These are phyloP conservation scores for Denticeps clupeoides DNA, from an alignment of 2,797 vertebrate genomes.

Conservation along the genomic window DNA sequence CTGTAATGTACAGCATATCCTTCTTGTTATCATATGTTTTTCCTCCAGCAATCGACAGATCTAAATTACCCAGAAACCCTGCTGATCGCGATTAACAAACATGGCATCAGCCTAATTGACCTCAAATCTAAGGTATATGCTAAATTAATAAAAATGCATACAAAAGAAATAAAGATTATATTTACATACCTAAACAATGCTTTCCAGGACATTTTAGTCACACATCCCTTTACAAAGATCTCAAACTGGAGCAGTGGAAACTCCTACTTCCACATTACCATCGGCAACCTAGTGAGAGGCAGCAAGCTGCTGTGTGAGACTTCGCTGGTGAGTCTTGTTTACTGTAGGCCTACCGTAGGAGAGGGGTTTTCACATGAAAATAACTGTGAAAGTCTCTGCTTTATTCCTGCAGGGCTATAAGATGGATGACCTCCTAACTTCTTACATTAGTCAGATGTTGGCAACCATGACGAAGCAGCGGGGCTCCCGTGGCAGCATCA, in stretches of 20 bases:
- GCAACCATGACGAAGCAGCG: too few species aligned
- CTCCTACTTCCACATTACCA: slow-evolving; percentile 75
- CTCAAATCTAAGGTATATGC: slow-evolving; percentile 74
- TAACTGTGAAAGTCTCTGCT: not conserved
- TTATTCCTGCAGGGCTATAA: slow-evolving; percentile 62
- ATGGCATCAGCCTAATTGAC: slow-evolving; percentile 76
- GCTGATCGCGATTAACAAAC: slow-evolving; percentile 77
- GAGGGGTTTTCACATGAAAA: not conserved
- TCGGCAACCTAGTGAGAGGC: slow-evolving; percentile 66
- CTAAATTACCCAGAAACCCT: slow-evolving; percentile 67
- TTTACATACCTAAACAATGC: not conserved
- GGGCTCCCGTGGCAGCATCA: too few species aligned
- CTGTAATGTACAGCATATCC: too few species aligned
- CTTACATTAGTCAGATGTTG: too few species aligned
- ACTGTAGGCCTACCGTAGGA: not conserved
- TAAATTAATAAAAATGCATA: not conserved
- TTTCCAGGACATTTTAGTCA: slow-evolving; percentile 69
- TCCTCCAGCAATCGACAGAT: slow-evolving; percentile 81
- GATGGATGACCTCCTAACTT: slow-evolving; percentile 82
- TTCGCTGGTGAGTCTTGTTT: slow-evolving; percentile 63
- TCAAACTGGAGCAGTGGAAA: slow-evolving; percentile 72
- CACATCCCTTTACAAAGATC: slow-evolving; percentile 78
- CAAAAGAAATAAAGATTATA: not conserved
- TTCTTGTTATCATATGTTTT: too few species aligned
- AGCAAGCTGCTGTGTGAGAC: slow-evolving; percentile 76